Percentiles rank a stretch among this genome's conserved stretches.
These are phyloP conservation scores for Cavia porcellus DNA, from an alignment of 2,113 vertebrate genomes.

Conservation along the genomic window DNA sequence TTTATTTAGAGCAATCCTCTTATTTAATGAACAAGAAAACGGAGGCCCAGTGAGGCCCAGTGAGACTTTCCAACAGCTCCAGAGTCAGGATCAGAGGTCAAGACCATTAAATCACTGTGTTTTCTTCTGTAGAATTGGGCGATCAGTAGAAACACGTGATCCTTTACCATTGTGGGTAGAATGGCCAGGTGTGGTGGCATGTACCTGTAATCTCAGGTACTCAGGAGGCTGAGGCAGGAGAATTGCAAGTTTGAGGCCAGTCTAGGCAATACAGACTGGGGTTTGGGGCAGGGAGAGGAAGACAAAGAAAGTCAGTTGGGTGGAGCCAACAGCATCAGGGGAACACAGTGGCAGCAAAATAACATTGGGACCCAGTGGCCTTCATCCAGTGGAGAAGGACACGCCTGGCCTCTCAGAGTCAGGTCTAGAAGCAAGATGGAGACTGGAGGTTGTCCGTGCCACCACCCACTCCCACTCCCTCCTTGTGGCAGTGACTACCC, in stretches of 20 bases:
- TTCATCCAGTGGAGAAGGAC: background rate
- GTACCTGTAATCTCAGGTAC: background rate
- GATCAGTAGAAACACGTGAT: background rate
- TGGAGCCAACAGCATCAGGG: background rate
- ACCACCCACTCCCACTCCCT: rapidly evolving
- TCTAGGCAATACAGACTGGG: background rate
- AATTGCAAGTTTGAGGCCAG: background rate
- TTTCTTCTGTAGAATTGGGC: background rate
- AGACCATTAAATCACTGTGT: background rate
- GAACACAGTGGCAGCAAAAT: background rate
- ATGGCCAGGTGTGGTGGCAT: background rate
- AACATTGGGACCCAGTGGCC: background rate
- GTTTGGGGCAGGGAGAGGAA: background rate
- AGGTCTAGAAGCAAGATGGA: rapidly evolving
- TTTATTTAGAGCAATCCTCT: background rate
- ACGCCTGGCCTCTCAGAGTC: background rate
- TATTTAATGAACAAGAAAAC: background rate
- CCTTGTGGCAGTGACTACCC: too few relatives aligned
- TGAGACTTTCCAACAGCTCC: background rate
- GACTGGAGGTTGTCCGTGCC: rapidly evolving
- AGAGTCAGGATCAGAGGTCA: background rate
- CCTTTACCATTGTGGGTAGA: background rate
- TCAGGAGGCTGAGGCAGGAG: background rate
- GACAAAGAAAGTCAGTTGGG: background rate
- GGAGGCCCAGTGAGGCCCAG: background rate